Base-by-base conservation (phyloP, 2,888 invertebrate genomes). In the Seira ritae region DNA sequence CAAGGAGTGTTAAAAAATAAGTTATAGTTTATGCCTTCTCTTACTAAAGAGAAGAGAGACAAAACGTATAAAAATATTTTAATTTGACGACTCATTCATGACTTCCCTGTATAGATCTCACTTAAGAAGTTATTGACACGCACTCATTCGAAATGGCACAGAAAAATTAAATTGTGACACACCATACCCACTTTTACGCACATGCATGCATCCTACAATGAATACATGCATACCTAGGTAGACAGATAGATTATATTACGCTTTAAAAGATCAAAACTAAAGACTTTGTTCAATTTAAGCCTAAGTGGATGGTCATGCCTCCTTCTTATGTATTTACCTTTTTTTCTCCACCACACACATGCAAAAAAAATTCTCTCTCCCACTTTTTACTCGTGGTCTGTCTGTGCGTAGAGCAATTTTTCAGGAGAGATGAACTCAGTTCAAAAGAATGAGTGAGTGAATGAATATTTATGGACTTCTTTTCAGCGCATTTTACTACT, bases 91-190 rank as follows among this genome's bases (percentile, higher is more conserved):
- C 65, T 65, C 65, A 65, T 65, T 65, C 65, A 17, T 20, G 19
- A 20, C 65, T 20, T 20, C 20, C 20, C 17, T 31, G 31, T 31
- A 31, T 8, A 31, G 31, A 31, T 2, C 31, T 31, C 31, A 31
- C 31, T 31, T 31, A 31, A 65, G 20, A 80, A 80, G 74, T 80
- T 80, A 80, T 80, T 75, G 74, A 74, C 80, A 80, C 75, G 80
- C 80, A 74, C 73, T 31, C 66, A 65, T 46, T 42, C 42, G 66
- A 31, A 31, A 31, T 31, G 31, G 65, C 37, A 65, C 69, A 60
- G 31, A 70, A 73, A 31, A 73, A 19, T 8, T 31, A 80, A 80
- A 37, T 22, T 80, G 74, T 80, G 80, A 80, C 80, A 74, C 8
- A 31, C 31, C 31, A 31, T 74, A 66, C 80, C 80, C 75, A 75